Evolutionary conservation across 2,797 vertebrate species (phyloP), one percentile per base, ranked within the genome.

Genomic region (Natrix natrix): DNA sequence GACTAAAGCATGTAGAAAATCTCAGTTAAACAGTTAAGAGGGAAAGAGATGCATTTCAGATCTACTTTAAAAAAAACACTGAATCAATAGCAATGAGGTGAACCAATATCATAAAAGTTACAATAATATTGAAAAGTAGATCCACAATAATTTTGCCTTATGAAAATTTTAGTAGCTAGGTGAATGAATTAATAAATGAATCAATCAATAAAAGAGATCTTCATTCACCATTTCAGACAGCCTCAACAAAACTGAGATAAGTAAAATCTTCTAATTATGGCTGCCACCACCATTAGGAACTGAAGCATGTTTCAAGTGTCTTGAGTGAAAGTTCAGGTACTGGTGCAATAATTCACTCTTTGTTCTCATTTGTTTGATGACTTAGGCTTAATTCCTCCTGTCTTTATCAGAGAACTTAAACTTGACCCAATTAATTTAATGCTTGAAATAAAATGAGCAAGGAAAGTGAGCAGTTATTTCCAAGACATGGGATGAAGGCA

Each of bases 341-440:
- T 93, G 92, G 91, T 90, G 94, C 66, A 96, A 0, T 63, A 95
- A 88, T 83, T 48, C 63, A 90, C 20, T 92, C 89, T 0, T 0
- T 89, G 57, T 93, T 94, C 93, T 93, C 91, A 87, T 92, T 94
- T 93, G 90, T 94, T 95, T 88, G 93, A 94, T 90, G 90, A 92
- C 52, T 90, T 57, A 93, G 86, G 94, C 90, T 92, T 95, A 95
- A 96, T 94, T 92, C 52, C 92, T 92, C 87, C 83, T 87, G 24
- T 94, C 69, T 93, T 95, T 94, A 94, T 89, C 94, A 95, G 12
- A 89, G 92, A 94, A 94, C 92, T 94, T 93, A 95, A 95, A 96
- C 92, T 94, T 95, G 88, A 94, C 90, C 61, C 89, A 95, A 95
- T 63, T 96, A 94, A 95, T 96, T 93, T 94, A 90, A 93, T 94